These are phyloP conservation scores for Heliopora coerulea DNA, from an alignment of 92 coral and sea anemone genomes.

Conservation along the genomic window DNA sequence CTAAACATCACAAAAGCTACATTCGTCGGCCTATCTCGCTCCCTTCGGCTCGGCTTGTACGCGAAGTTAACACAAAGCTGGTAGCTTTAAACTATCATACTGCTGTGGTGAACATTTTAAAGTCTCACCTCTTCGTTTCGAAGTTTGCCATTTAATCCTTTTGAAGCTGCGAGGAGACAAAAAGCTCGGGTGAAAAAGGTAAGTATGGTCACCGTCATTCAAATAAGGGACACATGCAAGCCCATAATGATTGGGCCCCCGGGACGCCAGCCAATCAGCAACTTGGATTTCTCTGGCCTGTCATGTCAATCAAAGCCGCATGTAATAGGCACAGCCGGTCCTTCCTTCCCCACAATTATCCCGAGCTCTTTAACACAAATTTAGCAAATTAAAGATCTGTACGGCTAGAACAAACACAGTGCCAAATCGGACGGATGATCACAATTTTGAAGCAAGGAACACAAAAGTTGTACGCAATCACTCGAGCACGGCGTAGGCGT, in stretches of 20 bases:
- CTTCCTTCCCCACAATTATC: conserved; percentile 27
- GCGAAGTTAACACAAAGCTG: neutral
- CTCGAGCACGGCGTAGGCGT: conserved; percentile 22
- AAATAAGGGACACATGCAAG: conserved; percentile 35
- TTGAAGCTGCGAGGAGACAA: conserved; percentile 12
- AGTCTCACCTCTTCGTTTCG: neutral
- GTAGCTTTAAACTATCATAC: neutral
- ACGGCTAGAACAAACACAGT: neutral
- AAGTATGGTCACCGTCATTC: conserved; percentile 16
- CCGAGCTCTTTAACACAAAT: conserved; percentile 6
- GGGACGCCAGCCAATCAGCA: conserved; percentile 29
- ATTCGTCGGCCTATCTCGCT: conserved; percentile 4
- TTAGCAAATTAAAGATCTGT: conserved; percentile 3
- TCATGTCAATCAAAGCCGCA: conserved; percentile 42
- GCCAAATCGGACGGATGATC: neutral
- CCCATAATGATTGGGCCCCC: conserved; percentile 39
- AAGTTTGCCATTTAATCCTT: conserved; percentile 33
- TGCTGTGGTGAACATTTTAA: neutral
- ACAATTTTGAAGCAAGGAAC: neutral
- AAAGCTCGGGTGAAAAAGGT: conserved; percentile 1
- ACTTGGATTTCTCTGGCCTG: conserved; percentile 24
- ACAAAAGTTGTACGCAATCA: neutral
- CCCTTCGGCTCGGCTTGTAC: neutral
- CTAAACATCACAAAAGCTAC: conserved; percentile 5
- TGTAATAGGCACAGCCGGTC: conserved; percentile 3